These are phyloP conservation scores for Hystrix cristata DNA, from an alignment of 2,113 vertebrate species.

Conservation along the genomic window DNA sequence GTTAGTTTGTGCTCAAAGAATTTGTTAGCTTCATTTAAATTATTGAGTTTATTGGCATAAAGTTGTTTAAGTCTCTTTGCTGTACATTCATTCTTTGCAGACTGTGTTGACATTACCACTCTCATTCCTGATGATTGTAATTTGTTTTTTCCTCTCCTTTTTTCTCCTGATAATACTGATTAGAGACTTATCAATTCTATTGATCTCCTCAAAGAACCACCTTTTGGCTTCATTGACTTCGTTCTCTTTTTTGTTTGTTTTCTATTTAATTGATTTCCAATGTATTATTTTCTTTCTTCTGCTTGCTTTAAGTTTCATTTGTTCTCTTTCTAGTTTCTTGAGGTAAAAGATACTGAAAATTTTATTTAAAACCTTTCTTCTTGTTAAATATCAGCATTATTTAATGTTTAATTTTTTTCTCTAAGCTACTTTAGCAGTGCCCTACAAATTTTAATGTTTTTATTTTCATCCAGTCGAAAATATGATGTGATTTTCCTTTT, in stretches of 20 bases:
- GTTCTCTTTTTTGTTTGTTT: background rate
- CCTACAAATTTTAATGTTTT: background rate
- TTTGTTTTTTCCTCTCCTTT: background rate
- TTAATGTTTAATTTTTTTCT: background rate
- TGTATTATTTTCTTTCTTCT: background rate
- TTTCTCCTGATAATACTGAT: background rate
- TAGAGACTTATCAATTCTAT: background rate
- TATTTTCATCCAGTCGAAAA: constrained; percentile 27
- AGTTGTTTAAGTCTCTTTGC: background rate
- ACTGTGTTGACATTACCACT: background rate
- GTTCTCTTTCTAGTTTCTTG: background rate
- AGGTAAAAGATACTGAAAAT: background rate
- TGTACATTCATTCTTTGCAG: background rate
- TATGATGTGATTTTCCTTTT: background rate
- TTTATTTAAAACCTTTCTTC: background rate
- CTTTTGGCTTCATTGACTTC: background rate
- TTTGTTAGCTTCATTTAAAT: background rate
- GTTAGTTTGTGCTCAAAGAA: background rate
- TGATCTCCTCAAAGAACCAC: background rate
- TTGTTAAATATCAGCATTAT: background rate
- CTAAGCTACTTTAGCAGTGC: background rate
- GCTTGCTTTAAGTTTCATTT: constrained; percentile 21
- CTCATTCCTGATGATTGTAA: background rate
- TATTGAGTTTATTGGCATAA: background rate
- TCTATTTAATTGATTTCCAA: background rate